Evolutionary conservation across 2,797 vertebrate genomes (phyloP).

Genomic region (Podarcis lilfordi): DNA sequence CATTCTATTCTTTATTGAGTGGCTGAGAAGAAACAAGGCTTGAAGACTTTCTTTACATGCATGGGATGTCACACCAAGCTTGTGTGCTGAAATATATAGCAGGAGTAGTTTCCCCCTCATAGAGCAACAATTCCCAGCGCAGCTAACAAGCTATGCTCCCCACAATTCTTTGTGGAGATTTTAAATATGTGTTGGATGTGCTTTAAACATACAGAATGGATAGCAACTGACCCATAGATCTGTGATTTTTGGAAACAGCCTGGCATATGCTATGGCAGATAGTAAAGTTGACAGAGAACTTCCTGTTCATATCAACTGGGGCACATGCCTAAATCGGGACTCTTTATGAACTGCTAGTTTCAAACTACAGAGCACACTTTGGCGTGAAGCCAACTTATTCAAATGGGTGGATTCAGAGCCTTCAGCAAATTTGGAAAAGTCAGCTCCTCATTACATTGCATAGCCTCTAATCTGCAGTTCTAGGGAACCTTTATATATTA

Average conservation of each 20-base stretch:
- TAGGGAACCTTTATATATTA: background rate
- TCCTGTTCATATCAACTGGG: background rate
- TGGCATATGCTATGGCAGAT: background rate
- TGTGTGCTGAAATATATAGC: background rate
- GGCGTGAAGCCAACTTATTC: slow-evolving; percentile 16
- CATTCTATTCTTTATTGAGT: background rate
- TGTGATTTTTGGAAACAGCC: background rate
- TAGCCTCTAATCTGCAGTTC: background rate
- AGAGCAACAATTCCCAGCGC: too few species aligned
- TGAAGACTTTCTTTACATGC: background rate
- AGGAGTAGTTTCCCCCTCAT: too few species aligned
- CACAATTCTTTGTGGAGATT: too few species aligned
- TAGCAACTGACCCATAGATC: background rate
- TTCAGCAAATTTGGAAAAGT: background rate
- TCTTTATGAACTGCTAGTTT: background rate
- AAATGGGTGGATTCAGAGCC: background rate
- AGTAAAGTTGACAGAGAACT: background rate
- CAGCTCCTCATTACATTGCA: background rate
- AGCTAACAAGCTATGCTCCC: too few species aligned
- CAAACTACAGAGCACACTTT: slow-evolving; percentile 11
- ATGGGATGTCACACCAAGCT: background rate
- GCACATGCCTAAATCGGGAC: background rate
- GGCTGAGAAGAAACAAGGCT: background rate
- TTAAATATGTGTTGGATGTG: too few species aligned
- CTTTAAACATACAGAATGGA: too few species aligned